These are phyloP conservation scores for Tetanocera ferruginea DNA, from an alignment of 2,888 invertebrate species.

Conservation along the genomic window DNA sequence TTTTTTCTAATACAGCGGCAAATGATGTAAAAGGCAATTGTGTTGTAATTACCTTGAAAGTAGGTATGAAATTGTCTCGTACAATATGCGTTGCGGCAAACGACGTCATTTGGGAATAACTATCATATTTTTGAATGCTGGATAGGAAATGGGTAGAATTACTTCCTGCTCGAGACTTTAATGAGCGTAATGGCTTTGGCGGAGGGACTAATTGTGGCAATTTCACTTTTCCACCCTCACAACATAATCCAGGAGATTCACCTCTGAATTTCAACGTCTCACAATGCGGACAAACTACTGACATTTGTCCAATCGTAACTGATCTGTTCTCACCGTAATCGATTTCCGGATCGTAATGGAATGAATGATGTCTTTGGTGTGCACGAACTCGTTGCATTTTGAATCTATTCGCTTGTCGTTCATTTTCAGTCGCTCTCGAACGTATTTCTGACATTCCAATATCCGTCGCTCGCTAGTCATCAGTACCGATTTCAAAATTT, in stretches of 20 bases:
- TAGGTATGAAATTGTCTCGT: constrained; percentile 20
- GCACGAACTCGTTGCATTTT: background rate
- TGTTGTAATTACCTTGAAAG: background rate
- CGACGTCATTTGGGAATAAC: constrained; percentile 33
- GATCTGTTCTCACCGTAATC: constrained; percentile 48
- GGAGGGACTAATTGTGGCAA: constrained; percentile 41
- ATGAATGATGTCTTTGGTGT: background rate
- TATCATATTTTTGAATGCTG: constrained; percentile 32
- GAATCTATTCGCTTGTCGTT: background rate
- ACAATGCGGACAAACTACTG: constrained; percentile 42
- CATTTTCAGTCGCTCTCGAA: background rate
- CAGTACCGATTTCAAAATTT: no score
- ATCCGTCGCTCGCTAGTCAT: constrained; percentile 4
- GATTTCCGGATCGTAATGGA: constrained; percentile 46
- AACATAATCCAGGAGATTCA: constrained; percentile 39
- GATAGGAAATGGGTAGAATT: constrained; percentile 37
- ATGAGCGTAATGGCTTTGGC: constrained; percentile 42
- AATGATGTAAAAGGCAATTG: constrained; percentile 15
- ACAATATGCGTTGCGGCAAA: constrained; percentile 33
- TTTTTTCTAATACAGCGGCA: constrained; percentile 10
- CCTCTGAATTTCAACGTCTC: constrained; percentile 39
- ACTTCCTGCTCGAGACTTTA: constrained; percentile 33
- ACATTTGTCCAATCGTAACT: constrained; percentile 47
- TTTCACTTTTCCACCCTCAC: constrained; percentile 45
- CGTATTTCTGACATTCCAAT: background rate